These are phyloP conservation scores for Pterostichus madidus DNA, from an alignment of 2,888 invertebrate genomes.

Conservation along the genomic window DNA sequence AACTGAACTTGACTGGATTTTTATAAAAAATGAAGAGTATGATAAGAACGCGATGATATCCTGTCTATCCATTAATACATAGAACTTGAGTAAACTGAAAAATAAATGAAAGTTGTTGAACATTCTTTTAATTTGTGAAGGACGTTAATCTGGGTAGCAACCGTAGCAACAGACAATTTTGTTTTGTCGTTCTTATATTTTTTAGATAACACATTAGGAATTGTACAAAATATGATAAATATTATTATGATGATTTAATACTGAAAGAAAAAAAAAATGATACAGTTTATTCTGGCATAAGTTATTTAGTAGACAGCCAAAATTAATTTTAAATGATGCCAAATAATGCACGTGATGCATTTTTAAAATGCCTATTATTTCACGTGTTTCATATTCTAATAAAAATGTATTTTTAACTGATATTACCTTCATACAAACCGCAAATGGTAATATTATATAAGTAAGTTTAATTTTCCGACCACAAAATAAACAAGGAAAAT, in stretches of 20 bases:
- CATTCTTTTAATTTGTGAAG: conserved; percentile 11
- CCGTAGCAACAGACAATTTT: background rate
- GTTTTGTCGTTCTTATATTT: conserved; percentile 20
- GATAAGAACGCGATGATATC: conserved; percentile 6
- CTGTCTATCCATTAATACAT: background rate
- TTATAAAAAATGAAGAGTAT: background rate
- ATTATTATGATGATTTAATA: background rate
- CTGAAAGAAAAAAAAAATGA: background rate
- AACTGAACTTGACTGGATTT: background rate
- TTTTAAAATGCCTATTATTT: background rate
- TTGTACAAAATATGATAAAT: background rate
- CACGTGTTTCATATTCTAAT: no score
- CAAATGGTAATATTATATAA: background rate
- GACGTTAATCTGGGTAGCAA: conserved; percentile 19
- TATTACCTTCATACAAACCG: no score
- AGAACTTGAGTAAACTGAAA: background rate
- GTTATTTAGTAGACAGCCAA: conserved; percentile 13
- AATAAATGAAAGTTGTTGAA: conserved; percentile 38
- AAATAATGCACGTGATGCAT: conserved; percentile 8
- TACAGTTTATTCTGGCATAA: background rate
- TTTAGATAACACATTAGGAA: conserved; percentile 23
- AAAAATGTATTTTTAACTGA: no score
- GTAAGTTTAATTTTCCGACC: background rate
- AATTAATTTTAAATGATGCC: conserved; percentile 24
- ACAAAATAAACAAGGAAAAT: background rate